Evolutionary conservation across 37 sponge, comb jelly and placozoan species (phyloP).

Genomic region (Cliona cf. orientalis): DNA sequence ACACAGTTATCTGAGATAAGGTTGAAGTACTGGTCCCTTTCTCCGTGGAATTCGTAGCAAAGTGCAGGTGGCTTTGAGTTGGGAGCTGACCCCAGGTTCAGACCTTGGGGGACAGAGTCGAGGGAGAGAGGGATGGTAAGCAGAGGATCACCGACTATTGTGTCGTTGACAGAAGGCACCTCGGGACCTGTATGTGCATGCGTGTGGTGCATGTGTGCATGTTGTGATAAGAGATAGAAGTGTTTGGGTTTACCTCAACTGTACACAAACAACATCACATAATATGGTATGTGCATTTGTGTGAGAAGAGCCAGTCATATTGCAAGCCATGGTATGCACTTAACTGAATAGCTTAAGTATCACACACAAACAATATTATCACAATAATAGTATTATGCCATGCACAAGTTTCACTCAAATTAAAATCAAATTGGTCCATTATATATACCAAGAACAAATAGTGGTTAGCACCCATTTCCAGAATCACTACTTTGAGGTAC

Average conservation of each 20-base stretch:
- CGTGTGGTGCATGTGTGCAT: not conserved
- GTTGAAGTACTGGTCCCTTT: constrained; percentile 47
- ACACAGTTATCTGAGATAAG: constrained; percentile 54
- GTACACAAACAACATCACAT: not conserved
- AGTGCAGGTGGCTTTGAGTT: constrained; percentile 5
- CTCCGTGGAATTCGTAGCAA: constrained; percentile 67
- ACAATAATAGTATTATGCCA: no score
- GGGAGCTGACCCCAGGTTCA: not conserved
- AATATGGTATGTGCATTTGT: not conserved
- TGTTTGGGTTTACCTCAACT: not conserved
- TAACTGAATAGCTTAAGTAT: no score
- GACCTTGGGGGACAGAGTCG: not conserved
- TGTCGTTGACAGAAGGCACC: constrained; percentile 37
- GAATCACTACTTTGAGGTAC: no score
- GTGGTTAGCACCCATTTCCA: no score
- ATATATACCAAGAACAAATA: not conserved
- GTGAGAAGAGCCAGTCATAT: not conserved
- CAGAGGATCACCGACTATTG: constrained; percentile 63
- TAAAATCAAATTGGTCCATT: no score
- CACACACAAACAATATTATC: no score
- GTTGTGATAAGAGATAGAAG: not conserved
- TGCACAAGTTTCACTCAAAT: no score
- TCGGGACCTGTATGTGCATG: constrained; percentile 4
- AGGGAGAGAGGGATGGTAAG: constrained; percentile 40
- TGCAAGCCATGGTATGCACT: not conserved